Percentiles rank a stretch among this genome's conserved stretches.
phyloP scores from a whole-genome alignment of 2,797 vertebrate species.

The Coendou prehensilis region DNA sequence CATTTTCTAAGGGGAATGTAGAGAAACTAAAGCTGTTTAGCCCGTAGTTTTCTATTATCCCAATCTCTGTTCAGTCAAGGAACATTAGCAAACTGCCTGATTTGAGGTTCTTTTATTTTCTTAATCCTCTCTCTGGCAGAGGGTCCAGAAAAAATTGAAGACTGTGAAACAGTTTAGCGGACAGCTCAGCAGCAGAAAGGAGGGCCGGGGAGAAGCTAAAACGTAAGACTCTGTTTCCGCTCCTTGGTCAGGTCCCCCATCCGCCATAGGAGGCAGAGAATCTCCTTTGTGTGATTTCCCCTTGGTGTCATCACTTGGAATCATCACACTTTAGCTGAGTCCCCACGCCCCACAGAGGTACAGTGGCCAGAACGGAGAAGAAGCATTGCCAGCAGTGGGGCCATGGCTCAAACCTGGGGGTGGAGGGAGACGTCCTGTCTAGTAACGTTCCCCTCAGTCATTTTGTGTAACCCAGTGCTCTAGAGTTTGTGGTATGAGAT shows the following conservation, averaged over 20 bases:
- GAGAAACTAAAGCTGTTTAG: slow-evolving; percentile 52
- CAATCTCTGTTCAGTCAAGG: slow-evolving; percentile 35
- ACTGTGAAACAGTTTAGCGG: background rate
- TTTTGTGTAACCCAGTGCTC: background rate
- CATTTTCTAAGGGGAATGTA: slow-evolving; percentile 27
- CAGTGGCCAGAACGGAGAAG: background rate
- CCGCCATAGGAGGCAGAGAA: background rate
- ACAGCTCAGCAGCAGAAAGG: background rate
- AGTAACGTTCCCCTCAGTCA: background rate
- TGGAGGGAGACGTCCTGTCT: background rate
- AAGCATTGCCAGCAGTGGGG: background rate
- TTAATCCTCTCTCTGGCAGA: slow-evolving; percentile 34
- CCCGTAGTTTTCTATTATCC: slow-evolving; percentile 26
- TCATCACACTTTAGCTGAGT: background rate
- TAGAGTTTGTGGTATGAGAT: background rate
- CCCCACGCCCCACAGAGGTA: background rate
- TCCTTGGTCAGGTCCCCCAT: background rate
- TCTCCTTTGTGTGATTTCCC: background rate
- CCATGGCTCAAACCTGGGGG: background rate
- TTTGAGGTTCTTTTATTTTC: slow-evolving; percentile 63
- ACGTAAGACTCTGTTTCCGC: background rate
- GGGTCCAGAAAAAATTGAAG: slow-evolving; percentile 58
- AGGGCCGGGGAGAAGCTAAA: background rate
- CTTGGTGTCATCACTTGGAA: background rate
- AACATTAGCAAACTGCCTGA: slow-evolving; percentile 49